phyloP scores from a whole-genome alignment of 2,888 invertebrate genomes.

The Nomada goodeniana region DNA sequence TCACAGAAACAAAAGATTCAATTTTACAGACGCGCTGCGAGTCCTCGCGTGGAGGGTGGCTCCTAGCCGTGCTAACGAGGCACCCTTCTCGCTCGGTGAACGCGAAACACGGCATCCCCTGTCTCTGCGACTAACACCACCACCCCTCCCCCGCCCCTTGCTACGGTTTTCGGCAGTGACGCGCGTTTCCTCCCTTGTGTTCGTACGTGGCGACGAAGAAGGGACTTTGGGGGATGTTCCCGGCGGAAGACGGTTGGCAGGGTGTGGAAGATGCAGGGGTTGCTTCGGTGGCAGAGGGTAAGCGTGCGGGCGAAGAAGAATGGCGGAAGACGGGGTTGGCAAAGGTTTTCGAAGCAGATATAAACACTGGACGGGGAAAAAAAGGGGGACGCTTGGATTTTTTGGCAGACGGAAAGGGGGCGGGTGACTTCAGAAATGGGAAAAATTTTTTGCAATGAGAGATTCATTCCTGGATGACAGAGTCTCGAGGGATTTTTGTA shows the following conservation, averaged over 20 bases:
- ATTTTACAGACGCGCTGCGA: constrained; percentile 57
- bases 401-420: no score
- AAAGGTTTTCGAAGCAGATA: no score
- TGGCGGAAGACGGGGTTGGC: neutral
- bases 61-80: constrained; percentile 59
- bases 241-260: neutral
- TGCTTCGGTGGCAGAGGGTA: neutral
- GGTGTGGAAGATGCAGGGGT: neutral
- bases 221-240: constrained; percentile 9
- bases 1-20: constrained; percentile 59
- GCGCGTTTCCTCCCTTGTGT: constrained; percentile 2
- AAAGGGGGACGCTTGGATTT: no score
- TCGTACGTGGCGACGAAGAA: neutral
- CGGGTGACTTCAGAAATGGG: no score
- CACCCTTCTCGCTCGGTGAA: constrained; percentile 38
- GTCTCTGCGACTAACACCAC: neutral
- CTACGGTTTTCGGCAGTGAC: constrained; percentile 30
- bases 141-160: neutral
- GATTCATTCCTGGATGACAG: no score
- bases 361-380: no score
- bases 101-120: constrained; percentile 35
- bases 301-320: neutral
- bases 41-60: constrained; percentile 20
- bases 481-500: no score
- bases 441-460: no score